Evolutionary conservation across 2,113 vertebrate species (phyloP).

Genomic region (Ceyx cyanopectus): DNA sequence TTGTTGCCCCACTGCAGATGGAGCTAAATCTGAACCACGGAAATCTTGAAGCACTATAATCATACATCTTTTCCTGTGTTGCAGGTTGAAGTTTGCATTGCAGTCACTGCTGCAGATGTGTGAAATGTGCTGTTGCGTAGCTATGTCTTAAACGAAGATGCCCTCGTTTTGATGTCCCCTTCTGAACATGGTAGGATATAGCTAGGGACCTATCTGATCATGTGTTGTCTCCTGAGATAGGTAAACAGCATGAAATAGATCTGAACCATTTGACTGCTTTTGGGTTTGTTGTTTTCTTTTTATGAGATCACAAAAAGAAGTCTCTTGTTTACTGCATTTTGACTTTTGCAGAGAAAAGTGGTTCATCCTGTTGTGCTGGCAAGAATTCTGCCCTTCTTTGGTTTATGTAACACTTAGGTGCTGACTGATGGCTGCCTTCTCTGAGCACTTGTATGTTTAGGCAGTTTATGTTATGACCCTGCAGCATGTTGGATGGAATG

Average conservation of each 20-base stretch:
- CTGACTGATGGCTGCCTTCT: not conserved
- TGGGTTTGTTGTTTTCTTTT: not conserved
- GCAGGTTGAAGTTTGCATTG: not conserved
- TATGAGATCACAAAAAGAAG: not conserved
- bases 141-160: not conserved
- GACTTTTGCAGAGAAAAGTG: not conserved
- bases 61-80: not conserved
- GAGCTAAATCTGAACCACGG: not conserved
- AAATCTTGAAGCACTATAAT: not conserved
- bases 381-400: not conserved
- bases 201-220: slow-evolving; percentile 36
- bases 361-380: not conserved
- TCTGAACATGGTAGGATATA: slow-evolving; percentile 57
- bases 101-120: not conserved
- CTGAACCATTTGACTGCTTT: not conserved
- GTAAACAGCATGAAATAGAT: not conserved
- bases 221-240: slow-evolving; percentile 36
- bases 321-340: not conserved
- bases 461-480: not conserved
- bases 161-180: not conserved
- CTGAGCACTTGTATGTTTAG: not conserved
- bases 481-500: not conserved
- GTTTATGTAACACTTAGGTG: fast-evolving
- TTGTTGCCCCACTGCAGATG: not conserved
- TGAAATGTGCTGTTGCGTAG: not conserved